Evolutionary conservation across 1,140 invertebrate species (phyloP), one percentile per base, ranked within the genome.

Genomic region (Leptestheria dahalacensis): DNA sequence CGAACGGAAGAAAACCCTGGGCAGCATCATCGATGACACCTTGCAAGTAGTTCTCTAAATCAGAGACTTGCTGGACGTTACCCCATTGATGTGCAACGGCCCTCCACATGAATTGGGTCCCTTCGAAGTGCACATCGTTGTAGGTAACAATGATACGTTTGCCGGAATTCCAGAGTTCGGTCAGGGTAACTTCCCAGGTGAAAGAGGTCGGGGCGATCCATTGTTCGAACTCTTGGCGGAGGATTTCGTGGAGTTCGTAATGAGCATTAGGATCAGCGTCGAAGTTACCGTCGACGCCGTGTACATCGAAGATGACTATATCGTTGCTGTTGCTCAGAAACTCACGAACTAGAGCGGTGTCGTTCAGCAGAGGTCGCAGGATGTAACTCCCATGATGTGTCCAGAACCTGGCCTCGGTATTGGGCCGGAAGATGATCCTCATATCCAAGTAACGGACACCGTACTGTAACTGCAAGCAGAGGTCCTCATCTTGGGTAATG

Each of bases 391-490:
- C 78, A 61, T 82, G 80, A 65, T 79, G 79, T 1, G 74, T 73
- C 68, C 73, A 82, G 65, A 76, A 80, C 28, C 69, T 61, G 2
- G 73, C 70, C 0, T 65, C 60, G 1, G 68, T 66, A 4, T 57
- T 61, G 0, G 65, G 61, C 0, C 68, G 64, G 28, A 58, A 62
- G 48, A 33, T 57, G 1, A 80, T 73, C 28, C 80, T 69, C 24
- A 82, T 73, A 62, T 82, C 80, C 59, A 82, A 63, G 59, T 80
- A 81, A 20, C 80, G 69, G 1, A 75, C 72, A 0, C 80, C 80
- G 62, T 78, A 75, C 62, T 78, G 68, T 20, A 82, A 62, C 66
- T 82, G 80, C 2, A 70, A 70, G 3, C 76, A 68, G n/a, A 82
- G 73, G 62, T 76, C 70, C 57, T 80, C 76, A 61, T 81, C 78